Evolutionary conservation across 2,113 vertebrate species (phyloP).

Genomic region (Clarias macrocephalus): DNA sequence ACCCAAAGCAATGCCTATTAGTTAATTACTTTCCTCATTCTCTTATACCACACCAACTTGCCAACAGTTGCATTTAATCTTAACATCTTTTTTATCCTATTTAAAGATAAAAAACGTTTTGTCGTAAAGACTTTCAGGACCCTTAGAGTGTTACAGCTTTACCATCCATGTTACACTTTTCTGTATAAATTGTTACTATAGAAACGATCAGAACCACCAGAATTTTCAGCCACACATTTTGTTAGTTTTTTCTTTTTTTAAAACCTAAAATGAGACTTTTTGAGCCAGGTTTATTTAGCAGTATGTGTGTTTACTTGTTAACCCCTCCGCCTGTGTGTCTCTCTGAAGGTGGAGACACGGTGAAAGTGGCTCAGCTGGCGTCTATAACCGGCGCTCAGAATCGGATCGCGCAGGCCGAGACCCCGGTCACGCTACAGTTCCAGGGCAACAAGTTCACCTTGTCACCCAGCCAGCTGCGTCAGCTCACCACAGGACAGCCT

Average conservation of each 20-base stretch:
- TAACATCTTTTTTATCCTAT: no score
- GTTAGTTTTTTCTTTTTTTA: no score
- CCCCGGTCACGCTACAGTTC: slow-evolving; percentile 89
- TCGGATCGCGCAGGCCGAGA: slow-evolving; percentile 85
- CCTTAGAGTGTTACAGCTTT: no score
- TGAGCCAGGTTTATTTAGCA: no score
- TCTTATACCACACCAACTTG: slow-evolving; percentile 43
- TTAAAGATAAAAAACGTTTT: no score
- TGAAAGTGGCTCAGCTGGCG: slow-evolving; percentile 86
- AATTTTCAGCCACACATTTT: no score
- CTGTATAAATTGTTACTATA: background rate
- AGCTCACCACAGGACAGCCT: slow-evolving; percentile 90
- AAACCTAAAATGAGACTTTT: no score
- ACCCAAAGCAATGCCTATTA: background rate
- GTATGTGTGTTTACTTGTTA: no score
- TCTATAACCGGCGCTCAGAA: slow-evolving; percentile 82
- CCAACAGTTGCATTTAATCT: no score
- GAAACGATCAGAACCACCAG: background rate
- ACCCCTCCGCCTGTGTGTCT: background rate
- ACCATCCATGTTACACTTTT: background rate
- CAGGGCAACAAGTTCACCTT: slow-evolving; percentile 93
- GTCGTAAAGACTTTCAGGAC: no score
- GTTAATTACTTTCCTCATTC: slow-evolving; percentile 49
- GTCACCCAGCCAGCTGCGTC: slow-evolving; percentile 88
- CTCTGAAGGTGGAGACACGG: slow-evolving; percentile 83